Conservation (phyloP, 1,140 invertebrate genomes). For the Drosophila equinoxialis region DNA sequence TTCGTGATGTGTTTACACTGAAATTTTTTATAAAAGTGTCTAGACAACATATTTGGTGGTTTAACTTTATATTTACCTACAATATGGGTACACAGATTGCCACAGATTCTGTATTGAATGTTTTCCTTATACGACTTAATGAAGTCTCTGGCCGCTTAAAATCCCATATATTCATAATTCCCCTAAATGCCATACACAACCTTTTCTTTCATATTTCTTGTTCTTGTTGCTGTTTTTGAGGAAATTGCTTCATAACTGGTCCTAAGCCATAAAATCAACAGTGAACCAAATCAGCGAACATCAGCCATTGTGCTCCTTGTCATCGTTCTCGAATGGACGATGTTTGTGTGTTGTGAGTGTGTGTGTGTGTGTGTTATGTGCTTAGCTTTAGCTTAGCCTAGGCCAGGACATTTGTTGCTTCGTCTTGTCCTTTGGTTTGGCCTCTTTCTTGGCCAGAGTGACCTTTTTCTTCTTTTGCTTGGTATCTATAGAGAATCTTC, state of each 20-base stretch:
- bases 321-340: slow-evolving; percentile 17
- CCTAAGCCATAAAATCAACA: slow-evolving; percentile 56
- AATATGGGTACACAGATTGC: background rate
- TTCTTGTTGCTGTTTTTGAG: slow-evolving; percentile 19
- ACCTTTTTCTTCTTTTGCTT: slow-evolving; percentile 45
- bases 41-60: slow-evolving; percentile 1
- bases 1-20: background rate
- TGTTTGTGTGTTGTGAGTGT: slow-evolving; percentile 23
- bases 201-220: background rate
- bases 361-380: slow-evolving; percentile 30
- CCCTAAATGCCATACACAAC: slow-evolving; percentile 27
- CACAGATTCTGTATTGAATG: no score
- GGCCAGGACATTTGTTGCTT: slow-evolving; percentile 52
- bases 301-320: slow-evolving; percentile 18
- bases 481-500: slow-evolving; percentile 54
- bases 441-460: slow-evolving; percentile 29
- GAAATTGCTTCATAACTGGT: slow-evolving; percentile 45
- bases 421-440: slow-evolving; percentile 37
- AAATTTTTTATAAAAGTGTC: slow-evolving; percentile 11
- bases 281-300: slow-evolving; percentile 33
- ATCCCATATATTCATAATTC: slow-evolving; percentile 47
- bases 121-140: slow-evolving; percentile 28
- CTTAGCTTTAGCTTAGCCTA: slow-evolving; percentile 18
- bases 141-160: slow-evolving; percentile 41
- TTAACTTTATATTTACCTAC: background rate